Evolutionary conservation across 2,888 invertebrate species (phyloP), one percentile per base, ranked within the genome.

Genomic region (Galerucella pusilla): DNA sequence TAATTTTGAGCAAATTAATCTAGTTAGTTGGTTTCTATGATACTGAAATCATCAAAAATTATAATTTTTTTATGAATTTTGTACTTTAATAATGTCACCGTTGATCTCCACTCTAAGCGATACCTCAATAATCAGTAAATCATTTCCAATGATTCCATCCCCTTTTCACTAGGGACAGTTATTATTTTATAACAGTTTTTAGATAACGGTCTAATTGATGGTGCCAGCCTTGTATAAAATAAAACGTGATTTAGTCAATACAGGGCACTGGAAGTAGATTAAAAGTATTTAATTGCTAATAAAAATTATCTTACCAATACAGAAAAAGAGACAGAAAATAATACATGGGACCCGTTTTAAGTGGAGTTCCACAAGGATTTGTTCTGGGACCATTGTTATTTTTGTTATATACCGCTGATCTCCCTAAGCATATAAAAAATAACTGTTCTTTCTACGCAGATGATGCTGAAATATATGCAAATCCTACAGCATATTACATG

Each of bases 201-300:
- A 84, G 87, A 87, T 87, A 87, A 87, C 85, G 81, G 82, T 85
- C 86, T 87, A 87, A 87, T 87, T 86, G 87, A 87, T 87, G 87
- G 87, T 87, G 87, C 86, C 85, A 85, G 84, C 86, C 86, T 85
- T 85, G 85, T 85, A 85, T 86, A 86, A 86, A 85, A 84, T 83
- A 85, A 84, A 85, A 84, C 84, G 86, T 86, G 87, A 87, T 86
- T 87, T 87, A 86, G 69, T 46, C n/a, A 20, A 65, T 65, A 65
- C 85, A 83, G 84, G 83, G 64, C 45, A n/a, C 46, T 65, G 64
- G 6, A 20, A 57, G 57, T 16, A 16, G 57, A 10, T 57, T 57
- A 16, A 10, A 16, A 57, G 2, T 10, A 3, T 10, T 57, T 9
- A 10, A 6, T 16, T 16, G n/a, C 11, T 52, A 42, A 42, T 7